Evolutionary conservation across 2,797 vertebrate genomes (phyloP), one percentile per base, ranked within the genome.

Genomic region (Urosaurus nigricauda): DNA sequence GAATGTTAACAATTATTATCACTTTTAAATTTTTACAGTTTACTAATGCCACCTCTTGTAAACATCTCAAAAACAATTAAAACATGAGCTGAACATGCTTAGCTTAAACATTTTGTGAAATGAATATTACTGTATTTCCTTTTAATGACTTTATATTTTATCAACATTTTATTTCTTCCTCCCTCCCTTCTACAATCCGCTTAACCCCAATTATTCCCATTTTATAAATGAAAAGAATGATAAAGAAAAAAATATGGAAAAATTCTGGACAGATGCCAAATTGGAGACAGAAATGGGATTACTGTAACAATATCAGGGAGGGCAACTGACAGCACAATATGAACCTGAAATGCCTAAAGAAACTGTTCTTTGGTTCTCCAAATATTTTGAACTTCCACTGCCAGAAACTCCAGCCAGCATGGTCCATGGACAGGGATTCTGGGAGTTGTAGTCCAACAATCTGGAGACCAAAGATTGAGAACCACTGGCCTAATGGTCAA

Each of bases 231-330:
- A 29, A 35, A 63, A 87, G 87, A 79, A 0, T 63, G 82, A 92
- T 73, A 63, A 81, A 93, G 19, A 4, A 21, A 80, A 92, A 88
- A 88, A 58, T 56, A 0, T 26, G 21, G 0, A 84, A 86, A 78
- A 73, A 88, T 79, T 84, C 89, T 32, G 87, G 91, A 89, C 90
- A 90, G 80, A 40, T 74, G n/a, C 53, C 40, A 37, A 40, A 84
- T 51, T 58, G 26, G 32, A 0, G 0, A 86, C 90, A 94, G 83
- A 92, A 88, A 7, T 0, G 0, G 21, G 53, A 84, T 73, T n/a
- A 74, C 53, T 32, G 84, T 35, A 58, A 17, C 40, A n/a, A 32
- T 68, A 47, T 26, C 2, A 29, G 35, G 71, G 21, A 60, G 47
- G 60, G 35, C 26, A 32, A 13, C 11, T 74, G 70, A 37, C 19